A percentile compares a stretch with the other conserved stretches of the same genome.
phyloP scores from a whole-genome alignment of 35 echinoderm and acorn worm genomes.

The Heliocidaris tuberculata region DNA sequence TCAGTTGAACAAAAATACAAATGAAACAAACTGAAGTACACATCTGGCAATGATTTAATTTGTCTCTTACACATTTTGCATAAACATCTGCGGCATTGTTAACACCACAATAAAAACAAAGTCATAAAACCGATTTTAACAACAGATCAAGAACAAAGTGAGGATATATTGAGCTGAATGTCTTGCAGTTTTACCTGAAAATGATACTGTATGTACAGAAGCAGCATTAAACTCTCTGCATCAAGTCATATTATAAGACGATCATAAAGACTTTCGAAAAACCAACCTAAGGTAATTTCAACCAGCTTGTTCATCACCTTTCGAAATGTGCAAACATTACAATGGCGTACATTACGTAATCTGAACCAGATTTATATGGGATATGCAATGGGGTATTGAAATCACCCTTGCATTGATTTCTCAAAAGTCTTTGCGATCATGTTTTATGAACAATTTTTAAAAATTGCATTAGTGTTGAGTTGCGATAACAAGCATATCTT shows the following conservation, averaged over 20 bases:
- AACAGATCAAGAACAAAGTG: neutral
- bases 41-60: neutral
- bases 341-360: no score
- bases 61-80: neutral
- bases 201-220: neutral
- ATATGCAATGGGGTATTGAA: no score
- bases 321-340: no score
- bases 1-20: neutral
- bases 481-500: no score
- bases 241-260: neutral
- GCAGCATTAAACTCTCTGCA: neutral
- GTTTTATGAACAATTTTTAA: no score
- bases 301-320: no score
- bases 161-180: neutral
- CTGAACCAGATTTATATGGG: no score
- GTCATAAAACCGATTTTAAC: neutral
- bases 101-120: neutral
- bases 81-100: neutral
- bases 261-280: no score
- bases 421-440: no score
- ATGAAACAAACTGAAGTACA: neutral
- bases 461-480: no score
- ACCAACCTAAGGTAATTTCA: no score
- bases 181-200: neutral
- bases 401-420: no score